Evolutionary conservation across 2,797 vertebrate genomes (phyloP).

Genomic region (Yasuhikotakia modesta): DNA sequence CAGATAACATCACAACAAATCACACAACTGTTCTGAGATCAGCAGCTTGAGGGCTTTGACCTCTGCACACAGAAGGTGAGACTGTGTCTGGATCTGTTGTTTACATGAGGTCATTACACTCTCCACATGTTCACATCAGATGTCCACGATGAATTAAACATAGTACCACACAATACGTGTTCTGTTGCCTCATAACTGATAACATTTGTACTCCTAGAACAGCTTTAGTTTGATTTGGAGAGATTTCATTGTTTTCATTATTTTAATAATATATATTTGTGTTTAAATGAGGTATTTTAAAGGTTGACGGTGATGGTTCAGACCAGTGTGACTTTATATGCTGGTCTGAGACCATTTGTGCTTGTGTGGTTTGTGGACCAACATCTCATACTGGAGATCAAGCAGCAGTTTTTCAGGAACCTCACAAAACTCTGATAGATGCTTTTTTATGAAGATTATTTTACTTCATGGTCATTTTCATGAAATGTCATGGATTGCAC

Average conservation of each 20-base stretch:
- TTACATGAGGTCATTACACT: slow-evolving; percentile 34
- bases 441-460: neutral
- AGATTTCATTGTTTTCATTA: no score
- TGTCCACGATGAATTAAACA: slow-evolving; percentile 40
- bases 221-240: no score
- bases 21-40: slow-evolving; percentile 14
- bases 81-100: slow-evolving; percentile 13
- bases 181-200: no score
- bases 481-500: no score
- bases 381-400: neutral
- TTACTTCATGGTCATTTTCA: no score
- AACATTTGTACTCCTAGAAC: no score
- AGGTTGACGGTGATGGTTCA: no score
- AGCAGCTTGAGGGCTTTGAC: slow-evolving; percentile 32
- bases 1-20: neutral
- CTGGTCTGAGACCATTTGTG: no score
- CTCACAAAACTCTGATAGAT: neutral
- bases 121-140: slow-evolving; percentile 40
- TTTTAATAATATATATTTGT: no score
- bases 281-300: no score
- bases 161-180: slow-evolving; percentile 14
- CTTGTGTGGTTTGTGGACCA: no score
- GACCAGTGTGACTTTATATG: no score
- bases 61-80: neutral
- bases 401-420: neutral